Conservation (phyloP, 1,140 invertebrate species). For the Cotesia typhae region DNA sequence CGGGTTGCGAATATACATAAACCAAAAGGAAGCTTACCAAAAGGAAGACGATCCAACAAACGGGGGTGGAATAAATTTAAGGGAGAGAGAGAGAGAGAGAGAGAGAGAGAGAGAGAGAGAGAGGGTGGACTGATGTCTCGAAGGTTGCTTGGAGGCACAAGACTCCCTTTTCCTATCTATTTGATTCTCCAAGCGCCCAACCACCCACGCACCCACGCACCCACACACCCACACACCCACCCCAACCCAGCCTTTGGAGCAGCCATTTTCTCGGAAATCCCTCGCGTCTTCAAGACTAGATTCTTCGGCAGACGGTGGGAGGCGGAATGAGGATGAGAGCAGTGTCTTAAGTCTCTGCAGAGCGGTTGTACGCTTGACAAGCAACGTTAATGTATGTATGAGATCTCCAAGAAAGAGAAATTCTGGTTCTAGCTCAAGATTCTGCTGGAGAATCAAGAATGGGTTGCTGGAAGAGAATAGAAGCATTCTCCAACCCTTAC, state of each 20-base stretch:
- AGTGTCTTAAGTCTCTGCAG: slow-evolving; percentile 57
- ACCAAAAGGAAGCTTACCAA: slow-evolving; percentile 3
- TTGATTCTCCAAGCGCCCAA: neutral
- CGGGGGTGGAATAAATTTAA: neutral
- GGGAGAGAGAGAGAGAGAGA: slow-evolving; percentile 1
- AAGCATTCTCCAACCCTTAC: slow-evolving; percentile 28
- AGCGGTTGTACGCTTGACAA: slow-evolving; percentile 53
- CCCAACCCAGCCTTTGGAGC: neutral
- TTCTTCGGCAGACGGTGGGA: neutral
- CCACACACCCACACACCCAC: neutral
- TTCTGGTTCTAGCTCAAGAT: slow-evolving; percentile 8
- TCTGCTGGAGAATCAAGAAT: neutral
- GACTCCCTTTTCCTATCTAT: neutral
- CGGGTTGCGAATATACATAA: neutral
- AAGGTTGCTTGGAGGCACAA: slow-evolving; percentile 15
- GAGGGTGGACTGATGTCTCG: slow-evolving; percentile 12
- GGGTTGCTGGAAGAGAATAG: slow-evolving; percentile 23
- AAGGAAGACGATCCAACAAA: neutral
- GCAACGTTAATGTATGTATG: slow-evolving; percentile 64
- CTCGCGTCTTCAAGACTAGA: slow-evolving; percentile 21
- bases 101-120: slow-evolving; percentile 3
- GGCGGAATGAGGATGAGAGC: slow-evolving; percentile 8
- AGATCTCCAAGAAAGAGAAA: slow-evolving; percentile 48
- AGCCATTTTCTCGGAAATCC: slow-evolving; percentile 33
- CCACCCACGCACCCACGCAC: no score